Base-by-base conservation (phyloP, 2,113 vertebrate genomes). In the Malurus elegans region DNA sequence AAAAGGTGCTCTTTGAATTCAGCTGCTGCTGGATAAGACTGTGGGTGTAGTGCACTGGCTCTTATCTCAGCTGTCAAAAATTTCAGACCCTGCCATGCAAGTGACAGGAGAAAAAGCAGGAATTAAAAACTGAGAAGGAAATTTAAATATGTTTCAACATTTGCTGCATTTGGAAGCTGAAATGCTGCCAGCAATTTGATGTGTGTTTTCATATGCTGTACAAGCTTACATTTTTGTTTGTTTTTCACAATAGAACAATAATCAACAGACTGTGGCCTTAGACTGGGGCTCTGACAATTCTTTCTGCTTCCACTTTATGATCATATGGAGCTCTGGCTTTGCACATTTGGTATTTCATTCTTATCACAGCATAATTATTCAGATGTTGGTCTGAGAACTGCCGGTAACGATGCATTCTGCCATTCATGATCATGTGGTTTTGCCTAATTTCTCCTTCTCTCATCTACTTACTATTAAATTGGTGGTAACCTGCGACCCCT, bases 201-300 rank as follows among this genome's bases (percentile, higher is more conserved):
- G 40, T 65, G 53, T 97, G 90, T 96, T 96, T 97, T 95, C 79
- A 71, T 85, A 78, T 56, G 90, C 81, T 79, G 45, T 66, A 78
- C 47, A 73, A 83, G 85, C 71, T 86, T 80, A 62, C 51, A 57
- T 80, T 95, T 90, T 92, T 90, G 81, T 95, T 95, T 94, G 50
- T 85, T 93, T 96, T 91, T 90, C 87, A 91, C 74, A 94, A 83
- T 73, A 92, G 90, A 94, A 92, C 38, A 90, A 88, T 91, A 94
- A 94, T 88, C 94, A 97, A 96, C 90, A 94, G 71, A 66, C 42
- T 90, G 56, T 74, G 93, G 93, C 93, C 90, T 96, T 92, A 83
- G 85, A 74, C 56, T 84, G 4, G 7, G 66, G 19, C 57, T 80
- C 83, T 78, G 72, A 91, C 51, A 83, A 90, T 92, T 90, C 67